phyloP scores from a whole-genome alignment of 2,797 vertebrate genomes.

The Pyrocephalus nanus region DNA sequence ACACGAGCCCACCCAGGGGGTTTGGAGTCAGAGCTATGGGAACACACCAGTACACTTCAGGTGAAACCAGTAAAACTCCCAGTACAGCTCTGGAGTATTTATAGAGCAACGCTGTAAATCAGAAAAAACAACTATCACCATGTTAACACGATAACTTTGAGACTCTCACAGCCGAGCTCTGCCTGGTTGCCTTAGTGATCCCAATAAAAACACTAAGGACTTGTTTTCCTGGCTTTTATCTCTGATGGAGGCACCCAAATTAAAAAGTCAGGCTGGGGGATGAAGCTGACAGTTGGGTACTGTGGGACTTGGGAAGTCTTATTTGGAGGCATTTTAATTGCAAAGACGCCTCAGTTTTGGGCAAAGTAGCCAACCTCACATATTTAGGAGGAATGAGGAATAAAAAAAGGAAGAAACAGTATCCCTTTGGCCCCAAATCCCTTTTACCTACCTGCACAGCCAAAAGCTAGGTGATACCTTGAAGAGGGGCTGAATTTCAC shows the following conservation, averaged over 20 bases:
- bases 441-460: constrained; percentile 90
- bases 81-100: neutral
- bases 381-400: neutral
- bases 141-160: neutral
- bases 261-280: neutral
- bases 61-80: constrained; percentile 8
- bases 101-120: neutral
- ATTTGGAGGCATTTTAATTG: neutral
- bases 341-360: neutral
- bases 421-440: neutral
- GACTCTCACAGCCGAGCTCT: neutral
- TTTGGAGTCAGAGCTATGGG: neutral
- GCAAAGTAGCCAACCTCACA: neutral
- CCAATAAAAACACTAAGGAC: neutral
- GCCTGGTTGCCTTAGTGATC: neutral
- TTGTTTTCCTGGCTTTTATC: neutral
- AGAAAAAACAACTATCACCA: neutral
- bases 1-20: neutral
- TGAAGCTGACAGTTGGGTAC: neutral
- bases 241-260: neutral
- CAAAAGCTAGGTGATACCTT: constrained; percentile 96
- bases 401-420: neutral
- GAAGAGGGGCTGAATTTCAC: constrained; percentile 99
- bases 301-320: neutral
- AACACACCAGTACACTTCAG: fast-evolving